Evolutionary conservation across 2,888 invertebrate species (phyloP), one percentile per base, ranked within the genome.

Genomic region (Drosophila ustulata): DNA sequence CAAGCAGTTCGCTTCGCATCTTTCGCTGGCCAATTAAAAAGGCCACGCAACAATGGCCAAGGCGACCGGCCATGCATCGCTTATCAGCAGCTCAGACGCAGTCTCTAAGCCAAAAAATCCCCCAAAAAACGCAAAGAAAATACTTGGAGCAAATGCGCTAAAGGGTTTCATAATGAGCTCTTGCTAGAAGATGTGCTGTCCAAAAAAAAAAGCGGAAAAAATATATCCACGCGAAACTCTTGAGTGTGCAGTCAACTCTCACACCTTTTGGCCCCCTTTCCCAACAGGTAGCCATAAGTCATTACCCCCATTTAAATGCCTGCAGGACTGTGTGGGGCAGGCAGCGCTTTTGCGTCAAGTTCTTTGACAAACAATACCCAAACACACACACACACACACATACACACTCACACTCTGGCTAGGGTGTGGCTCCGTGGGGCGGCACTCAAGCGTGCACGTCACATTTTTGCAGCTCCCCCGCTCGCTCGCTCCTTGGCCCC

Each of bases 381-480:
- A 63, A 61, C 59, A 64, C 34, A 55, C 56, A 51, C 18, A 41
- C 25, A 51, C 47, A 43, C 43, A 28, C 32, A 13, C 13, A 39
- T 9, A 61, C 55, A 53, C 51, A 56, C 47, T 9, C 37, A 50
- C 11, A 37, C 39, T 6, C 50, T 11, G 45, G 39, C 34, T 28
- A 30, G 66, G 50, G 70, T 52, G 53, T 51, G 65, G 57, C 52
- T 41, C 23, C 23, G 34, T 45, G 26, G 70, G 47, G 76, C 62
- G 50, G 82, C 86, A 88, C 87, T 86, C 83, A 76, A 86, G 87
- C 83, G 84, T 82, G 63, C 89, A 70, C 69, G 83, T 88, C 87
- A 83, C 88, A 83, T 86, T 88, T 88, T 85, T 78, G 83, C 86
- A 71, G 30, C 50, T 30, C 53, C 43, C 45, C 46, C 39, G 37